A percentile compares a stretch with the other conserved stretches of the same genome.
phyloP scores from a whole-genome alignment of 2,113 vertebrate genomes.

The Platycercus adscitus region DNA sequence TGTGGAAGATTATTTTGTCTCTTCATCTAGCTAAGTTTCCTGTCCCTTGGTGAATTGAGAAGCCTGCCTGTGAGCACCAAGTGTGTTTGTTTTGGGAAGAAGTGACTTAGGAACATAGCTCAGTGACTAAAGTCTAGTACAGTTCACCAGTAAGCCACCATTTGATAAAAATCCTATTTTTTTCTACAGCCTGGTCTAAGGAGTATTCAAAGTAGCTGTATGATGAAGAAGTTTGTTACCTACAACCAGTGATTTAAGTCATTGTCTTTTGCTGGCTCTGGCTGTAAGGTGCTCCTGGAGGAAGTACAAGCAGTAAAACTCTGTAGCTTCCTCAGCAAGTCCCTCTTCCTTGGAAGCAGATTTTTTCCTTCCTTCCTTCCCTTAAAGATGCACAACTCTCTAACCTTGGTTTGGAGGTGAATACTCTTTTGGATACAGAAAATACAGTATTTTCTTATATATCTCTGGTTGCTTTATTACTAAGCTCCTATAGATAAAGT shows the following conservation, averaged over 20 bases:
- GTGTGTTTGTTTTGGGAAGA: not conserved
- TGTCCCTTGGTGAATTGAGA: not conserved
- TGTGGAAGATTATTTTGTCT: not conserved
- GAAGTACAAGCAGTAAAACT: not conserved
- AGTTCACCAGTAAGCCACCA: not conserved
- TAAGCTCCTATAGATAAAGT: not conserved
- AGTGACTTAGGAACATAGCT: not conserved
- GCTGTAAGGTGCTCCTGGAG: not conserved
- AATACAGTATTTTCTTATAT: not conserved
- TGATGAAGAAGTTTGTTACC: not conserved
- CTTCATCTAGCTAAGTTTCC: not conserved
- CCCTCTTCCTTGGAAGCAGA: not conserved
- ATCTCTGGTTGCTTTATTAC: not conserved
- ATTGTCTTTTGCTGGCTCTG: not conserved
- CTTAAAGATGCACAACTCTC: not conserved
- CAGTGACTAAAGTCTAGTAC: not conserved
- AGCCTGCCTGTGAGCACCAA: not conserved
- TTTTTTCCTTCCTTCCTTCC: not conserved
- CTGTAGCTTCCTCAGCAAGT: not conserved
- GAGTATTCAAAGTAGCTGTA: not conserved
- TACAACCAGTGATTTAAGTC: not conserved
- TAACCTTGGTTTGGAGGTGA: not conserved
- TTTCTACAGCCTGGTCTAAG: not conserved
- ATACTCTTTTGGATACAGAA: not conserved
- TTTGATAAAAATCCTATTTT: not conserved